These are phyloP conservation scores for Anoplopoma fimbria DNA, from an alignment of 2,113 vertebrate species.

Conservation along the genomic window DNA sequence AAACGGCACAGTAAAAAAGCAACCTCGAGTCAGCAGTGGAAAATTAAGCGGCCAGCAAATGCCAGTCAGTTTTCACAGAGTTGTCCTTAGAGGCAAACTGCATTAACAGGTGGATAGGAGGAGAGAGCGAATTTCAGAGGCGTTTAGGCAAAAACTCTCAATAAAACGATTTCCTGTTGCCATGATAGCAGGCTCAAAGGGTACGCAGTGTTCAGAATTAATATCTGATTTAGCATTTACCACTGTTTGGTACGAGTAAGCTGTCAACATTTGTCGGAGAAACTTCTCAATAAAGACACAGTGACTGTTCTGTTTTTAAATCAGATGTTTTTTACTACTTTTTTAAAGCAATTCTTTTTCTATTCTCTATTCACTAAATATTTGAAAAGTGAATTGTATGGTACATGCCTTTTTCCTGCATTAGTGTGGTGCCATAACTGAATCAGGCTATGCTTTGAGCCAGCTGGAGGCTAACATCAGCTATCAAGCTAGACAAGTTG, in stretches of 20 bases:
- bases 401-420: not conserved
- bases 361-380: not conserved
- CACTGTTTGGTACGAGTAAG: not conserved
- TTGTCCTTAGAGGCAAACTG: not conserved
- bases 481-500: slow-evolving; percentile 1
- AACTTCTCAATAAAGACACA: not conserved
- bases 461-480: not conserved
- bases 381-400: not conserved
- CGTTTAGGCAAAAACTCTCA: not conserved
- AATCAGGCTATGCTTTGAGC: not conserved
- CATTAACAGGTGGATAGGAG: not conserved
- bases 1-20: slow-evolving; percentile 2
- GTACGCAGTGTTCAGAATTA: not conserved
- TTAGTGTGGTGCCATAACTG: not conserved
- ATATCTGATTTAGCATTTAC: not conserved
- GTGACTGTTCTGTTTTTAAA: not conserved
- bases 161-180: not conserved
- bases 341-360: not conserved
- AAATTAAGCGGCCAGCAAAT: slow-evolving; percentile 7
- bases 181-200: not conserved
- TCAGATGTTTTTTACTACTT: not conserved
- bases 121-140: not conserved
- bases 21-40: slow-evolving; percentile 1
- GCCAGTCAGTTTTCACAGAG: slow-evolving; percentile 4
- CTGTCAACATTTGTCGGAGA: no score